Evolutionary conservation across 2,888 invertebrate genomes (phyloP), one percentile per base, ranked within the genome.

Genomic region (Drosophila rubida): DNA sequence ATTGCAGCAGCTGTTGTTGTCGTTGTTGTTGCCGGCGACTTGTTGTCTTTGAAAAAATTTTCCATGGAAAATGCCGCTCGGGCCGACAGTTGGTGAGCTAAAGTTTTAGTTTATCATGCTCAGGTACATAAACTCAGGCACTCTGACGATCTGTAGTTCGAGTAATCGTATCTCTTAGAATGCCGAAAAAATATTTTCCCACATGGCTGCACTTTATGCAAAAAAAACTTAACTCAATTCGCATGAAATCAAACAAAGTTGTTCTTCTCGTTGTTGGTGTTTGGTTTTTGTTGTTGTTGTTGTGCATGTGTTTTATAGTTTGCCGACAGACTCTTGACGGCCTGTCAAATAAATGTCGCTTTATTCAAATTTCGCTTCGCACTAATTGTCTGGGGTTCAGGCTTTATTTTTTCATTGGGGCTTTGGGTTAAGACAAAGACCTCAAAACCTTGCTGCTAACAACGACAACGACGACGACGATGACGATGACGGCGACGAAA

Each of bases 301-400:
- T 19, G 19, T 19, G 19, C 25, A 25, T 25, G 25, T 69, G 62
- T 79, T 76, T 78, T 80, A 86, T 77, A 75, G 76, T 83, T 80
- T 78, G 87, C 88, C 86, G 88, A 73, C 86, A 85, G 73, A 78
- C 80, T 73, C 87, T 85, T 88, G 89, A 87, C 83, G 86, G 80
- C 60, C 74, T 82, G 89, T 89, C 89, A 89, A 89, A 89, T 87
- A 87, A 88, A 87, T 86, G 88, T 89, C 89, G 89, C 88, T 89
- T 87, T 89, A 89, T 89, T 89, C 89, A 86, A 82, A 89, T 88
- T 89, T 88, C 89, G 70, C 76, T 82, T 75, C 87, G 83, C 81
- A 82, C 82, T 89, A 89, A 87, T 87, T 87, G 87, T 87, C 88
- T 65, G 23, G 19, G 32, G 60, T 30, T 27, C 46, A 35, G 3